phyloP scores from a whole-genome alignment of 2,888 invertebrate species.

The Diaperis boleti region DNA sequence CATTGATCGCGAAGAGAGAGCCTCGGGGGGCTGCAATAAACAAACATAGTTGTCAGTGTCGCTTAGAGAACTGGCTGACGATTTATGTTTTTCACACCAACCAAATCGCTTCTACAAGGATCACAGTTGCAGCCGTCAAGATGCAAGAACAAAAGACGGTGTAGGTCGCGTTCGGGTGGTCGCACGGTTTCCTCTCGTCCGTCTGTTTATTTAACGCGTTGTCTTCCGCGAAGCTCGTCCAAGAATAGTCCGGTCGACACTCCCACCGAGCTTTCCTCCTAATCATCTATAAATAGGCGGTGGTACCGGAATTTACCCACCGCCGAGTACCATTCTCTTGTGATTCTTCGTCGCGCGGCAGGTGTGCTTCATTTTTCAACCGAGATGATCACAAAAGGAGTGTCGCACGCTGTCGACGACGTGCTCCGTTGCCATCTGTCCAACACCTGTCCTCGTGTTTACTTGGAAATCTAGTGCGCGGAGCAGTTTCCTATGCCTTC shows the following conservation, averaged over 20 bases:
- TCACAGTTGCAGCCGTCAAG: too few relatives aligned
- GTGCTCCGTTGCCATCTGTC: conserved; percentile 29
- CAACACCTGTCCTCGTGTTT: conserved; percentile 25
- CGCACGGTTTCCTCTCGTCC: too few relatives aligned
- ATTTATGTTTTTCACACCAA: too few relatives aligned
- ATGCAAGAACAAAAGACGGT: too few relatives aligned
- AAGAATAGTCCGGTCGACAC: conserved; percentile 16
- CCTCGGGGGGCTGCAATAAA: background rate
- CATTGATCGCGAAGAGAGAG: conserved; percentile 18
- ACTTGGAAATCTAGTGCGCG: background rate
- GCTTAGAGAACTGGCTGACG: too few relatives aligned
- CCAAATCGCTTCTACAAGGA: too few relatives aligned
- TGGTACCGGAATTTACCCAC: conserved; percentile 7
- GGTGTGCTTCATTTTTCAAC: conserved; percentile 13
- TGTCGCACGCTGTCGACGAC: conserved; percentile 26
- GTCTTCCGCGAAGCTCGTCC: conserved; percentile 10
- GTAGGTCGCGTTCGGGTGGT: too few relatives aligned
- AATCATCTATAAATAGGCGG: conserved; percentile 10
- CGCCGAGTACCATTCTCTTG: background rate
- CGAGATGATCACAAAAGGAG: conserved; percentile 25
- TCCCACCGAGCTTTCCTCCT: conserved; percentile 18
- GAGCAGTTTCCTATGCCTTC: too few relatives aligned
- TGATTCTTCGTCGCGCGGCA: conserved; percentile 3
- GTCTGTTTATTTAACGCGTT: background rate
- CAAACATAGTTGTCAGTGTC: too few relatives aligned